Conservation (phyloP, 2,797 vertebrate genomes). For the Lepilemur septentrionalis region DNA sequence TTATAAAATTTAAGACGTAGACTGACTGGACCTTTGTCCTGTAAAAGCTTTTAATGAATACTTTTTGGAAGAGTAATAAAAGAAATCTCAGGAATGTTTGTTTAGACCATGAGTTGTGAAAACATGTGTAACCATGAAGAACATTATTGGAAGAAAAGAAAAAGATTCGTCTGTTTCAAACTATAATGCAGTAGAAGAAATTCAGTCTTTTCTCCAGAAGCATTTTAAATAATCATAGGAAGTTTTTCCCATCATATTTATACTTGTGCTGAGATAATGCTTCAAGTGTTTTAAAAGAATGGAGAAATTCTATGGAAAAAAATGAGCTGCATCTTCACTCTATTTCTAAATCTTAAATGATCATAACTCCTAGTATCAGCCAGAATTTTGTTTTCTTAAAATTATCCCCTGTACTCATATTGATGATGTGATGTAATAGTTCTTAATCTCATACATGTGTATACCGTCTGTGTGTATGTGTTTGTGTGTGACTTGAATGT, state of each 20-base stretch:
- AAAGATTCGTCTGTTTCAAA: conserved; percentile 29
- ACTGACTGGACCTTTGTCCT: background rate
- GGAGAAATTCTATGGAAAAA: conserved; percentile 32
- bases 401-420: background rate
- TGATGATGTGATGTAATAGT: background rate
- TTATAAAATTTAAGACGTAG: background rate
- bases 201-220: conserved; percentile 42
- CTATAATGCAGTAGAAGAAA: background rate
- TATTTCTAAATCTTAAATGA: conserved; percentile 15
- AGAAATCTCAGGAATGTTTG: conserved; percentile 17
- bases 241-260: conserved; percentile 26
- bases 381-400: conserved; percentile 53
- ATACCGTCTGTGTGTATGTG: background rate
- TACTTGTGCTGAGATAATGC: conserved; percentile 25
- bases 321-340: background rate
- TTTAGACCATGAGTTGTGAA: conserved; percentile 3
- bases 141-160: conserved; percentile 18
- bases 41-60: background rate
- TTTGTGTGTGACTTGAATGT: background rate
- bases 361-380: background rate
- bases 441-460: background rate
- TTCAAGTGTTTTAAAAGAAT: conserved; percentile 25
- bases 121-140: background rate
- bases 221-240: conserved; percentile 35
- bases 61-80: conserved; percentile 22